Base-by-base conservation (phyloP, 2,888 invertebrate genomes). In the Ophion ellenae region DNA sequence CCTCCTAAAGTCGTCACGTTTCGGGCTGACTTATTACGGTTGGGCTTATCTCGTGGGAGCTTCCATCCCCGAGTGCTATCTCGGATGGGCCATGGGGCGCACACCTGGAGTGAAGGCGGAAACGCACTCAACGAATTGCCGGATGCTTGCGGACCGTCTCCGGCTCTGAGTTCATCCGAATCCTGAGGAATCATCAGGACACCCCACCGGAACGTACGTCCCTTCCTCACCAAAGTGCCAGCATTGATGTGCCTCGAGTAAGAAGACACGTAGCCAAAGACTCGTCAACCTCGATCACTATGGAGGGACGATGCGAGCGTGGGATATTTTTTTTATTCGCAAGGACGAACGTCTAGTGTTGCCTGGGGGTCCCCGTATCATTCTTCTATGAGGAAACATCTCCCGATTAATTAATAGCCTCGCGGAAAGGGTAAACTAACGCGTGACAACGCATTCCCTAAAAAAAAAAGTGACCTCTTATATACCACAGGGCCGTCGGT, bases 331-430 rank as follows among this genome's bases (percentile, higher is more conserved):
- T 57, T 77, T 77, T 57, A 9, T 32, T 32, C 47, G 32, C 17
- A 75, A 17, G 32, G 24, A 17, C 20, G 40, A 61, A 24, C 24
- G 14, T 17, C 24, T 17, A 40, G 24, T n/a, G 32, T 81, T 40
- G 80, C 76, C 80, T 84, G 32, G 32, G 32, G 4, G 75, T 53
- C 66, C 66, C 59, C 28, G 53, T 63, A 73, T 73, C 63, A 45
- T 75, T 79, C 59, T 64, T 47, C 63, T 7, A 7, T 59, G 6
- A 67, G 67, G 77, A 73, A 76, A 77, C 81, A 64, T 76, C 40
- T 73, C 71, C 66, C 84, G 77, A 81, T 84, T 81, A 84, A 81
- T 84, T 84, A 81, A 81, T 77, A 81, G 77, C 67, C 77, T 28
- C 28, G 24, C 36, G 45, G 36, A 47, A 76, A 32, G 59, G 59